These are phyloP conservation scores for Rhagium mordax DNA, from an alignment of 2,888 invertebrate species.

Conservation along the genomic window DNA sequence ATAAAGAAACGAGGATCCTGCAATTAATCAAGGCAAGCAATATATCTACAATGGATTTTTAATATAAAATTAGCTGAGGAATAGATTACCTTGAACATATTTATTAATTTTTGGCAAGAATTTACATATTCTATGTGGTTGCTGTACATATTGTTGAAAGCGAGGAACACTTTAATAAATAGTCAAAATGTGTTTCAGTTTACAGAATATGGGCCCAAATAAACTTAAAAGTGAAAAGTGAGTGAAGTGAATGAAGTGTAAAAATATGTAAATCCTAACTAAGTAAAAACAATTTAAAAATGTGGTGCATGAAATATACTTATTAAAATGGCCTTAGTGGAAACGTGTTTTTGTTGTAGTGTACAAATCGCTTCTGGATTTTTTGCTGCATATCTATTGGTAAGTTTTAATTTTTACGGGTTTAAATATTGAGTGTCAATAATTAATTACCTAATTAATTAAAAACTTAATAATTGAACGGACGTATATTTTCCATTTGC, in stretches of 20 bases:
- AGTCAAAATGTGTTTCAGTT: background rate
- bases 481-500: too few relatives aligned
- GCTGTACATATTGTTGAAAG: background rate
- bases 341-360: constrained; percentile 70
- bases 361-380: constrained; percentile 70
- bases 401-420: constrained; percentile 57
- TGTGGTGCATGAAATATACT: constrained; percentile 20
- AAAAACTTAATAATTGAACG: background rate
- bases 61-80: constrained; percentile 2
- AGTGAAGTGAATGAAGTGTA: constrained; percentile 13
- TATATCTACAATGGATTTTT: constrained; percentile 21
- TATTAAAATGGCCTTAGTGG: constrained; percentile 67
- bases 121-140: constrained; percentile 20
- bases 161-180: background rate
- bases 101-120: constrained; percentile 33
- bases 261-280: constrained; percentile 16
- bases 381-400: constrained; percentile 70
- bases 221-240: background rate
- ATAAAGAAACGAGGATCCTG: background rate
- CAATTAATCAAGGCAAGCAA: constrained; percentile 11
- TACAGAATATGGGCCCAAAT: background rate
- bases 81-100: constrained; percentile 43
- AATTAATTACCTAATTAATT: background rate
- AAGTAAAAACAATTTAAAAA: constrained; percentile 35
- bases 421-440: too few relatives aligned